These are phyloP conservation scores for Kradibia gibbosae DNA, from an alignment of 1,140 invertebrate species.

Conservation along the genomic window DNA sequence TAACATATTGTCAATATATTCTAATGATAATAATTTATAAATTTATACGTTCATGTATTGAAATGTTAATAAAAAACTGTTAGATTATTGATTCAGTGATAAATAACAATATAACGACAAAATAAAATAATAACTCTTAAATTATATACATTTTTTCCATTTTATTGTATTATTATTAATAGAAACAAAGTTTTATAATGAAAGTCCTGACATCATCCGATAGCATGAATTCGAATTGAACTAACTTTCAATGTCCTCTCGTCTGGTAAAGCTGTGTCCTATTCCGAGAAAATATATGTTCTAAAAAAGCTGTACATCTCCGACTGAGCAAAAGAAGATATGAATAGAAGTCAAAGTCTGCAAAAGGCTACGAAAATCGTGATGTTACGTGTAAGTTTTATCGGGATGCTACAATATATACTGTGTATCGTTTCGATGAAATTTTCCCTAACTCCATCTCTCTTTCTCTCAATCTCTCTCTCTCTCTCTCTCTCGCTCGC, in stretches of 20 bases:
- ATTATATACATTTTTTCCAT: not conserved
- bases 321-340: not conserved
- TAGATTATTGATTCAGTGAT: no score
- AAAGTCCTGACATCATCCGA: not conserved
- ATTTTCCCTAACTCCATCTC: not conserved
- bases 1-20: no score
- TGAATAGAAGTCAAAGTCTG: not conserved
- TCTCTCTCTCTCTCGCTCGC: not conserved
- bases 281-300: not conserved
- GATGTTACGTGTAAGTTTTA: slow-evolving; percentile 31
- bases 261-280: not conserved
- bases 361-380: not conserved
- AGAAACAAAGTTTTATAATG: not conserved
- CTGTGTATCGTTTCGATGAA: not conserved
- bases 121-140: not conserved
- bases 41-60: no score
- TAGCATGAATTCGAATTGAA: not conserved
- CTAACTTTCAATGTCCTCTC: not conserved
- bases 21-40: no score
- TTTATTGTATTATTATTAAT: not conserved
- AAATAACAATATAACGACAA: not conserved
- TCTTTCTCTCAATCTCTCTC: not conserved
- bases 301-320: not conserved
- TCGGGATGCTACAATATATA: slow-evolving; percentile 28
- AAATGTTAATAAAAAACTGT: no score